Evolutionary conservation across 2,113 vertebrate genomes (phyloP).

Genomic region (Lutjanus erythropterus): DNA sequence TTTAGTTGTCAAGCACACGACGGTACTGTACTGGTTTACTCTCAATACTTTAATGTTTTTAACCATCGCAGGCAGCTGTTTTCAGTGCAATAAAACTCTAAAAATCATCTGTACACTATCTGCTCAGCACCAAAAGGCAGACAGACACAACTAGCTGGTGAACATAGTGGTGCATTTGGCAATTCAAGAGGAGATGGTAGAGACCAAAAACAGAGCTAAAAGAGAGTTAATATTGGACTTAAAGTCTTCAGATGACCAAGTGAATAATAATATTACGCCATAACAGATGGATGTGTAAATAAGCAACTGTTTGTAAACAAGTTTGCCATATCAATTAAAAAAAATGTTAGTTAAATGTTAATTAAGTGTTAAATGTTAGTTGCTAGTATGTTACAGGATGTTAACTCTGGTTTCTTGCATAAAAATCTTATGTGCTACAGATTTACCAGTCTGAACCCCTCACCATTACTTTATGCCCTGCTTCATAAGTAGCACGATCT

Average conservation of each 20-base stretch:
- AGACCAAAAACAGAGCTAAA: too few species aligned
- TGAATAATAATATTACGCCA: neutral
- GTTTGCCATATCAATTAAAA: too few species aligned
- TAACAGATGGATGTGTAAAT: neutral
- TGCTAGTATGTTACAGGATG: neutral
- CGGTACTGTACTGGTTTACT: neutral
- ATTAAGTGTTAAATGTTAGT: too few species aligned
- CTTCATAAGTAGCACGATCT: neutral
- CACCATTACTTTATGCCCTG: neutral
- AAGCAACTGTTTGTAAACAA: neutral
- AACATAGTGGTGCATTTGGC: neutral
- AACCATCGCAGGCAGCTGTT: neutral
- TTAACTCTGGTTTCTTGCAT: neutral
- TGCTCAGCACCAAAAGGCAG: neutral
- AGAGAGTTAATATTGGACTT: neutral
- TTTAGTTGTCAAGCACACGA: neutral
- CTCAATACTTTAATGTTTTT: neutral
- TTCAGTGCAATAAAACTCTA: too few species aligned
- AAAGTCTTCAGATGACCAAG: neutral
- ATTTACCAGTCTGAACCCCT: neutral
- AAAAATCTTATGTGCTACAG: neutral
- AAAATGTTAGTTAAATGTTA: too few species aligned
- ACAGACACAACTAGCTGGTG: neutral
- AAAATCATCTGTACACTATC: neutral
- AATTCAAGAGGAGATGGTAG: neutral